Percentiles rank a stretch among this genome's conserved stretches.
Conservation (phyloP, 2,113 vertebrate genomes). For the Xiphophorus couchianus region DNA sequence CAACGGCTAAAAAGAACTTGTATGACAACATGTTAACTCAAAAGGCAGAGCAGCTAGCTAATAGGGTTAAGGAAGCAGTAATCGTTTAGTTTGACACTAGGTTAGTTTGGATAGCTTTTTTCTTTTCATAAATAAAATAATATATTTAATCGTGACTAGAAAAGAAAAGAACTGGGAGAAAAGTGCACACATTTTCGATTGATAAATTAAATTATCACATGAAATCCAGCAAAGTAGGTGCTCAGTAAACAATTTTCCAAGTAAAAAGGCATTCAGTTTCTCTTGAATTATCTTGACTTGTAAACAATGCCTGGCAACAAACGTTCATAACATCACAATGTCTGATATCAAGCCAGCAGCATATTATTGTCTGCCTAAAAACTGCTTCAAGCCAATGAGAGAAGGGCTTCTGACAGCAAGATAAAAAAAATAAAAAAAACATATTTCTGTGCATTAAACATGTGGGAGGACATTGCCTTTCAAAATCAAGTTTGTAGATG, state of each 20-base stretch:
- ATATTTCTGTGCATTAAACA: no score
- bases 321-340: constrained; percentile 28
- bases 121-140: no score
- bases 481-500: constrained; percentile 6
- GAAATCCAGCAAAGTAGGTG: not conserved
- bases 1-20: not conserved
- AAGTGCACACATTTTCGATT: not conserved
- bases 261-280: not conserved
- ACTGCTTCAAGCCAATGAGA: constrained; percentile 36
- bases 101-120: no score
- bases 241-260: not conserved
- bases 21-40: no score
- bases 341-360: constrained; percentile 35
- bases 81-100: no score
- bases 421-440: not conserved
- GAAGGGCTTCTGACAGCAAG: constrained; percentile 15
- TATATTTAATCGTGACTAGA: not conserved
- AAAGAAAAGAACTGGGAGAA: not conserved
- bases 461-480: constrained; percentile 17
- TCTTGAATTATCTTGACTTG: constrained; percentile 25
- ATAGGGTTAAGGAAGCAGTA: no score
- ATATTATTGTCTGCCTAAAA: constrained; percentile 48
- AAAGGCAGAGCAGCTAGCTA: no score
- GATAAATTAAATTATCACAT: not conserved
- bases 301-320: constrained; percentile 42